Conservation (phyloP, 2,113 vertebrate species). For the Chaetops frenatus region DNA sequence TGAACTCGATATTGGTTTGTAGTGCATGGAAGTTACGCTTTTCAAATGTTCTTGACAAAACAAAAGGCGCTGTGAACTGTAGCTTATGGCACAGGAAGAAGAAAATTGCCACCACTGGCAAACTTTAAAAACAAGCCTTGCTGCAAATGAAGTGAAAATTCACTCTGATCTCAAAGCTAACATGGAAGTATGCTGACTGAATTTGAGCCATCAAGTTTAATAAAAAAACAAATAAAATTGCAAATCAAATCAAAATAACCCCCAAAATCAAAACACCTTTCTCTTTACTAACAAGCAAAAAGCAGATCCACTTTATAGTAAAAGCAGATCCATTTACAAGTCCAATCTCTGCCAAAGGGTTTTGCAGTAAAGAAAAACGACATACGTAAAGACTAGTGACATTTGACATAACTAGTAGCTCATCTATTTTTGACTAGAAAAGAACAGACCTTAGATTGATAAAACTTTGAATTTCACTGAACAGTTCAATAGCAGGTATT, state of each 20-base stretch:
- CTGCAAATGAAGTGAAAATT: neutral
- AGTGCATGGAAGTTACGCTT: neutral
- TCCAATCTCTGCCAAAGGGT: neutral
- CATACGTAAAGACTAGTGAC: neutral
- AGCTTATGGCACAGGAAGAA: neutral
- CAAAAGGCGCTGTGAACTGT: neutral
- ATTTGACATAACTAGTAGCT: neutral
- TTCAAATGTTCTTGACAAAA: neutral
- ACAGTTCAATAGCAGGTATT: neutral
- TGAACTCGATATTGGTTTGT: neutral
- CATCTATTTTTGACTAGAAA: neutral
- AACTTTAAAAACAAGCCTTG: neutral
- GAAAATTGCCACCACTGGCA: neutral
- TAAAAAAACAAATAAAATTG: neutral
- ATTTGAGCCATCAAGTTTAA: neutral
- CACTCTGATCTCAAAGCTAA: neutral
- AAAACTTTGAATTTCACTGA: neutral
- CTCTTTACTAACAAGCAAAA: neutral
- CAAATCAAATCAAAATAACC: neutral
- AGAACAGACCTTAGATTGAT: neutral
- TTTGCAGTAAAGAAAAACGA: neutral
- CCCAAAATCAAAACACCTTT: neutral
- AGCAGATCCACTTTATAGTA: no score
- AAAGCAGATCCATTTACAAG: neutral
- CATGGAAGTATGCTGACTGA: neutral